A percentile compares a stretch with the other conserved stretches of the same genome.
Conservation (phyloP, 1,140 invertebrate genomes). For the Tetramorium parvispinum region DNA sequence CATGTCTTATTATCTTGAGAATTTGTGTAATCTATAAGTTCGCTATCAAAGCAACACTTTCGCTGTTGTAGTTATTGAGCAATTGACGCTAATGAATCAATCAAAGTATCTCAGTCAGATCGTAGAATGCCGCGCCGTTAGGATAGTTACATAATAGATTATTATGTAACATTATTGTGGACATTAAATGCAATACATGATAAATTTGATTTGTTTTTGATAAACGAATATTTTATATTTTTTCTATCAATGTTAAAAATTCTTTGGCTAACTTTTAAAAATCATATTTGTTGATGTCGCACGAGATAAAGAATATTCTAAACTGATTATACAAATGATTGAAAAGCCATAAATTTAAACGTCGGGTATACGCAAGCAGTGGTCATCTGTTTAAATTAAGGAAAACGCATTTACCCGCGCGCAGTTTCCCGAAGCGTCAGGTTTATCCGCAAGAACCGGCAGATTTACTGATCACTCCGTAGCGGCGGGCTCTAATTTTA, state of each 20-base stretch:
- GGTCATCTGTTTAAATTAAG: slow-evolving; percentile 25
- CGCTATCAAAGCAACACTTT: slow-evolving; percentile 72
- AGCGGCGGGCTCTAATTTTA: slow-evolving; percentile 52
- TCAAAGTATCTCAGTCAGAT: slow-evolving; percentile 71
- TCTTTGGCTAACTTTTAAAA: not conserved
- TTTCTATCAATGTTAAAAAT: not conserved
- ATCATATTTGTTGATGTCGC: not conserved
- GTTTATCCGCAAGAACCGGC: slow-evolving; percentile 39
- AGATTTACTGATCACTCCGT: slow-evolving; percentile 46
- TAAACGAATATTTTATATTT: not conserved
- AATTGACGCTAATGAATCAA: slow-evolving; percentile 80
- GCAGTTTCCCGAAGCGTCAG: slow-evolving; percentile 43
- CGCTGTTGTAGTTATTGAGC: slow-evolving; percentile 75
- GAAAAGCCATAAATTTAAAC: slow-evolving; percentile 3
- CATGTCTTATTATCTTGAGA: slow-evolving; percentile 70
- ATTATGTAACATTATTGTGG: not conserved
- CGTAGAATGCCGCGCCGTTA: slow-evolving; percentile 63
- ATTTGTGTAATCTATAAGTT: slow-evolving; percentile 79
- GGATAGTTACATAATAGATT: slow-evolving; percentile 23
- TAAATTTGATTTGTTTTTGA: not conserved
- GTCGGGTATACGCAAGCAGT: not conserved
- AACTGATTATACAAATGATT: not conserved
- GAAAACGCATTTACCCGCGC: slow-evolving; percentile 1
- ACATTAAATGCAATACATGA: not conserved
- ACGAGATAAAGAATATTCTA: slow-evolving; percentile 9